Base-by-base conservation (phyloP, 2,113 vertebrate genomes). In the Callaeas wilsoni region DNA sequence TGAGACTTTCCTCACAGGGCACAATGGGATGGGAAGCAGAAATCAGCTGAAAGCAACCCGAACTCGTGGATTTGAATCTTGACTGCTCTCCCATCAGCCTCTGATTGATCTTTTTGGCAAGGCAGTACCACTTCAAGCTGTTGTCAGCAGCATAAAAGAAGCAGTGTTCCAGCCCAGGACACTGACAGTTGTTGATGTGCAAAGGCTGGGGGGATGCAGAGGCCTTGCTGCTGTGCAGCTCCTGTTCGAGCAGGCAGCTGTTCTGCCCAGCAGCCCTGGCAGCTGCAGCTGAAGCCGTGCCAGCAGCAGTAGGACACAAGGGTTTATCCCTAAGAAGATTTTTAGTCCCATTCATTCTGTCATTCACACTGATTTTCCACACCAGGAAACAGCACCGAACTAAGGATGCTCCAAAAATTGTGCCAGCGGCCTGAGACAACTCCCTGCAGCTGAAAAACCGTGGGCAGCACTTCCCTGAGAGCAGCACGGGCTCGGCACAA, bases 211-310 rank as follows among this genome's bases (percentile, higher is more conserved):
- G 67, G 57, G n/a, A 27, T 0, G 41, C 83, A 88, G 71, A 80
- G 75, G 44, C 56, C 52, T 62, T n/a, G 14, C 77, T 87, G 90
- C 87, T 52, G 57, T 49, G n/a, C 2, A 1, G 84, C 93, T 91
- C 94, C 88, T 89, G 77, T 53, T 76, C 25, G 47, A 79, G 73
- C 87, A 87, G 69, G 89, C 94, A 96, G 93, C 94, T 94, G 93
- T 11, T 87, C 55, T 75, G 73, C 86, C 86, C 80, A 87, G 86
- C 68, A 76, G 91, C 33, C 49, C 33, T 86, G 86, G 89, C 93
- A 94, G 89, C 89, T 85, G 91, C 78, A 56, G 70, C 70, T 89
- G 90, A 70, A 78, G 47, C 74, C 14, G 42, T 89, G 91, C 91
- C 95, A 95, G 65, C 30, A 75, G 64, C 63, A 62, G 37, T 0